Evolutionary conservation across 2,113 vertebrate genomes (phyloP).

Genomic region (Ranitomeya variabilis): DNA sequence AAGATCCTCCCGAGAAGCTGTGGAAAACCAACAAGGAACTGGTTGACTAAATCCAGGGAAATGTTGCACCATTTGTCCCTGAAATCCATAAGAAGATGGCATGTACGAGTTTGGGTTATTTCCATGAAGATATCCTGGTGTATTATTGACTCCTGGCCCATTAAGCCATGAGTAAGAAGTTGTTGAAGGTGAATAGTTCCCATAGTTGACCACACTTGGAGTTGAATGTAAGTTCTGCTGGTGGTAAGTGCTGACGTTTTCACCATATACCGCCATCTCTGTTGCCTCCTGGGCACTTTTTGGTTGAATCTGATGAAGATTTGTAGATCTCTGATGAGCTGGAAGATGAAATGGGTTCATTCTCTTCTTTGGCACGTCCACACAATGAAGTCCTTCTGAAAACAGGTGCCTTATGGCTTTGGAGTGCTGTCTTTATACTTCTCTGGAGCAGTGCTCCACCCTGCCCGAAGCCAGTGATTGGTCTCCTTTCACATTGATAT

Average conservation of each 20-base stretch:
- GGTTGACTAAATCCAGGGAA: conserved; percentile 76
- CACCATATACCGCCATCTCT: conserved; percentile 89
- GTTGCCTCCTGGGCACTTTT: conserved; percentile 77
- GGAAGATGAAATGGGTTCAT: conserved; percentile 82
- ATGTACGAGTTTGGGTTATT: conserved; percentile 75
- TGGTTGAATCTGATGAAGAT: conserved; percentile 70
- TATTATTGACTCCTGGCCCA: conserved; percentile 75
- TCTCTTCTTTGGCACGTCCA: conserved; percentile 62
- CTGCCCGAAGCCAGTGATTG: conserved; percentile 27
- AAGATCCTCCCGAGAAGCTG: conserved; percentile 93
- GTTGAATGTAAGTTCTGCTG: conserved; percentile 71
- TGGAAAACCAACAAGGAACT: conserved; percentile 89
- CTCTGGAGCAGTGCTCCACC: conserved; percentile 16
- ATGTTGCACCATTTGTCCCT: conserved; percentile 78
- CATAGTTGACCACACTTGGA: conserved; percentile 75
- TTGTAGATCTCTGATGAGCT: conserved; percentile 73
- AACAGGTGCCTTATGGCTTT: conserved; percentile 42
- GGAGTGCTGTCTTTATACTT: conserved; percentile 57
- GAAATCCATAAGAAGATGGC: conserved; percentile 80
- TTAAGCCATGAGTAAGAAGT: conserved; percentile 72
- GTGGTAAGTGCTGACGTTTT: conserved; percentile 83
- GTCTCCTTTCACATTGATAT: conserved; percentile 17
- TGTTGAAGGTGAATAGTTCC: conserved; percentile 75
- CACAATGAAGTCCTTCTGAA: background rate
- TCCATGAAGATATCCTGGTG: conserved; percentile 81